Evolutionary conservation across 2,888 invertebrate genomes (phyloP), one percentile per base, ranked within the genome.

Genomic region (Neocrepidodera transversa): DNA sequence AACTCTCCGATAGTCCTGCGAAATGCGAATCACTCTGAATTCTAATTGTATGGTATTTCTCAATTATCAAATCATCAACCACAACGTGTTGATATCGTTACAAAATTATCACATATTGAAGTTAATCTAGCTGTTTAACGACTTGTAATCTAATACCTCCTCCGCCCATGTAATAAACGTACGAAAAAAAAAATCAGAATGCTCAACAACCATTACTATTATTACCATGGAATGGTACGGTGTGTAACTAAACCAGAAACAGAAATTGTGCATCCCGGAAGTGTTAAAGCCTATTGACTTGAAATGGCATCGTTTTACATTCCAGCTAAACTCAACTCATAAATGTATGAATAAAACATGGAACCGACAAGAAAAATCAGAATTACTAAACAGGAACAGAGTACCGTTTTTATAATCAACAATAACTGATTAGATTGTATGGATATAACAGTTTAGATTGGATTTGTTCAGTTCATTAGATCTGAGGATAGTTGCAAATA

Each of bases 341-440:
- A 35, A 18, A 35, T 13, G 18, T 35, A 49, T 49, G 49, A 49
- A 49, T 49, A 35, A 35, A 49, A 49, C 49, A 49, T 30, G 32
- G 16, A 35, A 17, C 35, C 11, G 6, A n/a, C 42, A 35, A 35
- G 49, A 35, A 49, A 49, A 49, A 35, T 49, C 35, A 35, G 35
- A 49, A 49, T 49, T n/a, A 13, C 32, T 35, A 30, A 49, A 35
- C 30, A 49, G 49, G 49, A 49, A 49, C 49, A 49, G 11, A 42
- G 49, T 49, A 49, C 49, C 49, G 49, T 49, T 49, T 32, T 49
- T 20, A 18, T 49, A 49, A 49, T 49, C 49, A 35, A 49, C 49
- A 35, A 35, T 35, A 35, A 35, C 17, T 49, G 49, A 32, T 49
- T 49, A 18, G 30, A 35, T 49, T 49, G 42, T n/a, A n/a, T 42